Conservation (phyloP, 2,888 invertebrate genomes). For the Acrobeloides nanus region DNA sequence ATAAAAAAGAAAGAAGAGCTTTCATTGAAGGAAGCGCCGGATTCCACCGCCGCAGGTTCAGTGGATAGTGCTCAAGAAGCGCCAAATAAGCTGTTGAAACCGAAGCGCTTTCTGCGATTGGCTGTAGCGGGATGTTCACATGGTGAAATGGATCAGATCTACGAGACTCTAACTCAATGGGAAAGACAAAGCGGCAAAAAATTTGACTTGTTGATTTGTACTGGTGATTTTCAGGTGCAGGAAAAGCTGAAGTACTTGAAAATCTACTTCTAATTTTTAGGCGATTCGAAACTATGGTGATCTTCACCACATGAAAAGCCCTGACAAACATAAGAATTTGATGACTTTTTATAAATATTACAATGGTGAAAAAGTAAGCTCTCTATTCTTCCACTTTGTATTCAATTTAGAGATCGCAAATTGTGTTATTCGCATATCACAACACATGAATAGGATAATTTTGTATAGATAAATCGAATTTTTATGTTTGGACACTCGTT, state of each 20-base stretch:
- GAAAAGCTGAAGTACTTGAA: constrained; percentile 1
- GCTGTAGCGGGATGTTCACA: constrained; percentile 96
- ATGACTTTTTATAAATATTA: constrained; percentile 84
- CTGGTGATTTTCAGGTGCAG: constrained; percentile 78
- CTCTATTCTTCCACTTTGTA: too few relatives aligned
- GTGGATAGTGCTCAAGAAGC: too few relatives aligned
- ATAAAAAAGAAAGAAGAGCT: too few relatives aligned
- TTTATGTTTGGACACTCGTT: too few relatives aligned
- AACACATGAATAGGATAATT: too few relatives aligned
- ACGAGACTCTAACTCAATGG: constrained; percentile 70
- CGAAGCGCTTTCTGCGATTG: too few relatives aligned
- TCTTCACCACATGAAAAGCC: constrained; percentile 87
- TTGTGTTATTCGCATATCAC: too few relatives aligned
- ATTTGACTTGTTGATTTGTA: constrained; percentile 85
- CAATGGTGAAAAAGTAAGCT: constrained; percentile 31
- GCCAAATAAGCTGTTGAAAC: too few relatives aligned
- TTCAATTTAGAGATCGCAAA: too few relatives aligned
- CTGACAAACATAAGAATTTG: constrained; percentile 78
- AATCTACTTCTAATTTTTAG: constrained; percentile 61
- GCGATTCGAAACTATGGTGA: constrained; percentile 81
- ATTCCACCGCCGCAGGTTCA: too few relatives aligned
- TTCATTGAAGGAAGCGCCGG: too few relatives aligned
- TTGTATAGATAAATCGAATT: too few relatives aligned
- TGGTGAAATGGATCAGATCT: constrained; percentile 91
- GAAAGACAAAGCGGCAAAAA: constrained; percentile 70